These are phyloP conservation scores for Vespertilio murinus DNA, from an alignment of 2,797 vertebrate genomes.

Conservation along the genomic window DNA sequence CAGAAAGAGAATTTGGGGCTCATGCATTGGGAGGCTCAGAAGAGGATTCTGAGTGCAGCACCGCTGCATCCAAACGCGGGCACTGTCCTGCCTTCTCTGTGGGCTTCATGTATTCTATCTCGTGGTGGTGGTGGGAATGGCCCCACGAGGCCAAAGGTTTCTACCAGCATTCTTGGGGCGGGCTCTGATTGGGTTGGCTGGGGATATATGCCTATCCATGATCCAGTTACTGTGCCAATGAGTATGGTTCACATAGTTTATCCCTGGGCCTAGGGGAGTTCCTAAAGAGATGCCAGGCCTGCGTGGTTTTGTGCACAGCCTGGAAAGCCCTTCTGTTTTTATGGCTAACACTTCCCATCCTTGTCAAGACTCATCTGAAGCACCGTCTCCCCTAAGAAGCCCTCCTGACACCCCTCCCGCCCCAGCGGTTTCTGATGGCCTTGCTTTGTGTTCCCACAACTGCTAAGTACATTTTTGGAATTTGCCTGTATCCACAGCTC, in stretches of 20 bases:
- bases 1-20: not conserved
- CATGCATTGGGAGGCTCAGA: not conserved
- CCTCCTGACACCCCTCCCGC: not conserved
- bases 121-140: not conserved
- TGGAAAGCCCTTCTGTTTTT: not conserved
- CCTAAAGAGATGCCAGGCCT: not conserved
- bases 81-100: not conserved
- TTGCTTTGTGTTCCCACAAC: not conserved
- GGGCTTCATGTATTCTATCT: not conserved
- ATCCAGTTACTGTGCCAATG: not conserved
- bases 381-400: not conserved
- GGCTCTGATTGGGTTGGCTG: not conserved
- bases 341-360: not conserved
- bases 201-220: not conserved
- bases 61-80: not conserved
- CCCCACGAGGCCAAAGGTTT: not conserved
- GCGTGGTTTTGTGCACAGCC: not conserved
- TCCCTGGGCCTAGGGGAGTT: not conserved
- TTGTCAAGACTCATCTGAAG: not conserved
- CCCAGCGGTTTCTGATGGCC: not conserved
- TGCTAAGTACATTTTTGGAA: not conserved
- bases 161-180: no score
- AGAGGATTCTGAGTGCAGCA: not conserved
- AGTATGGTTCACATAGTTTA: not conserved
- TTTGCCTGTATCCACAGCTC: not conserved